Percentiles rank a stretch among this genome's conserved stretches.
Conservation (phyloP, 2,113 vertebrate species). For the Notechis scutatus region DNA sequence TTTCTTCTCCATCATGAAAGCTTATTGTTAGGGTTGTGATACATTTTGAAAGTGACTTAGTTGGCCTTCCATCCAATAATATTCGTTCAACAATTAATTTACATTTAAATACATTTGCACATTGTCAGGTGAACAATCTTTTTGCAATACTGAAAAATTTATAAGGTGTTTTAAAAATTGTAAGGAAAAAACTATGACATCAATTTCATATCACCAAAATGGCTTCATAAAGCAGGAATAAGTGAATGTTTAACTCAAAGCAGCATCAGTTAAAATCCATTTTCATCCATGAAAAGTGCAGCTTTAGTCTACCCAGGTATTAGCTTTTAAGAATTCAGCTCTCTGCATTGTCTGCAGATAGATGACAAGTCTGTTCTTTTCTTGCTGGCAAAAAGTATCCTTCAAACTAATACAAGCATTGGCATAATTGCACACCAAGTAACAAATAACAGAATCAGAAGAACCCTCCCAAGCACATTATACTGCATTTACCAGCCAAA, state of each 20-base stretch:
- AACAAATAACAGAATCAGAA: not conserved
- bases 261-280: not conserved
- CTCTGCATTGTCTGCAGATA: not conserved
- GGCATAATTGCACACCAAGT: not conserved
- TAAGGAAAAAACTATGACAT: not conserved
- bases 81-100: not conserved
- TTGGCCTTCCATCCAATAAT: not conserved
- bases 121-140: not conserved
- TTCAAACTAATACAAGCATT: not conserved
- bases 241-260: not conserved
- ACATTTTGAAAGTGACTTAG: not conserved
- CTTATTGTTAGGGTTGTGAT: not conserved
- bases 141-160: not conserved
- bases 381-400: not conserved
- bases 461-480: not conserved
- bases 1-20: not conserved
- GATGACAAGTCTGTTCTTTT: not conserved
- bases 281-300: not conserved
- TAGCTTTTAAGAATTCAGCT: not conserved
- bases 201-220: not conserved
- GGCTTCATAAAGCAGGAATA: not conserved
- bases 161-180: not conserved
- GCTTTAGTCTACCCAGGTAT: not conserved
- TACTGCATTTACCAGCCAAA: not conserved
- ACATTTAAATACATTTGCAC: not conserved